phyloP scores from a whole-genome alignment of 2,113 vertebrate species.

The Sphaerodactylus townsendi region DNA sequence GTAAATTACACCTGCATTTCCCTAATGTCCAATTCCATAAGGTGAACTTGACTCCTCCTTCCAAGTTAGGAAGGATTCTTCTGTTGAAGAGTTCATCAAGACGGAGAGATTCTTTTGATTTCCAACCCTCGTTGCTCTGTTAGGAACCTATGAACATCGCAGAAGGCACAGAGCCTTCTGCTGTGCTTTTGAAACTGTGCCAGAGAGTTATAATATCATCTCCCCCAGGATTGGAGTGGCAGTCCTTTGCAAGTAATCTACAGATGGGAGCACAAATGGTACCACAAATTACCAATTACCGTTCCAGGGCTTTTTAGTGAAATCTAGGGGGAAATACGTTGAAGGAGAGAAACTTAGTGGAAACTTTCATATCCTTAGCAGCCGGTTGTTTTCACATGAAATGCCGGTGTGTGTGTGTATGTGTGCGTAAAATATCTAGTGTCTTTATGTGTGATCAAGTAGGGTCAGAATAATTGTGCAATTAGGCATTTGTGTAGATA shows the following conservation, averaged over 20 bases:
- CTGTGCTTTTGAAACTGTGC: not conserved
- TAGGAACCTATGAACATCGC: not conserved
- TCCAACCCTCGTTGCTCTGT: not conserved
- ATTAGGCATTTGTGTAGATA: not conserved
- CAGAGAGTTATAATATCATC: not conserved
- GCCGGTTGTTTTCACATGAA: not conserved
- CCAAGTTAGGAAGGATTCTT: not conserved
- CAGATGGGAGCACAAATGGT: not conserved
- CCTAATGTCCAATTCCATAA: not conserved
- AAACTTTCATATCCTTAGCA: not conserved
- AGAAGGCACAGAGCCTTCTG: not conserved
- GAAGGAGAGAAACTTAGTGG: not conserved
- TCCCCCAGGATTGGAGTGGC: not conserved
- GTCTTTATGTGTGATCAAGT: not conserved
- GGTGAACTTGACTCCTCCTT: not conserved
- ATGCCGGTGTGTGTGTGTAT: not conserved
- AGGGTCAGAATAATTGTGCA: not conserved
- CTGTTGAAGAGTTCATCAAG: not conserved
- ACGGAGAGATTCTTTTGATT: not conserved
- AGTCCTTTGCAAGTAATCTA: not conserved
- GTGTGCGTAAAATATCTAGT: no score
- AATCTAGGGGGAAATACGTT: fast-evolving
- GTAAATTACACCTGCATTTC: not conserved
- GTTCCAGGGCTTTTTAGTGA: not conserved
- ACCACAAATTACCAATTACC: not conserved